These are phyloP conservation scores for Umimayanthus chanpuru DNA, from an alignment of 92 coral and sea anemone genomes.

Conservation along the genomic window DNA sequence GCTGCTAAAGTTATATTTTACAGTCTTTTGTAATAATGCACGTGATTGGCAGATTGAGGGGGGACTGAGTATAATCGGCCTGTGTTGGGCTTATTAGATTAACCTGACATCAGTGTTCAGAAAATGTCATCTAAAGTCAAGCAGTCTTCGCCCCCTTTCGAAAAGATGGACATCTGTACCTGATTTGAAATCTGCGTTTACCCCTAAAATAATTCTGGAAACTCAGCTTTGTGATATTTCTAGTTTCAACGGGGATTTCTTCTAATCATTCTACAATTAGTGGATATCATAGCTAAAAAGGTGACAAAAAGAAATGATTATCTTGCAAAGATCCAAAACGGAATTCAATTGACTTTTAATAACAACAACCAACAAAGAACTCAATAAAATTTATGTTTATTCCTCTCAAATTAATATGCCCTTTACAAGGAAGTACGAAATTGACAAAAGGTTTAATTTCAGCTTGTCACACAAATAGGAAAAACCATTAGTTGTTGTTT, in stretches of 20 bases:
- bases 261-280: slow-evolving; percentile 24
- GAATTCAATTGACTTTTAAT: slow-evolving; percentile 50
- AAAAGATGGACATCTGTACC: background rate
- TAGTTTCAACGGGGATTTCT: background rate
- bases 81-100: slow-evolving; percentile 40
- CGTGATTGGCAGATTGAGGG: slow-evolving; percentile 41
- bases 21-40: slow-evolving; percentile 15
- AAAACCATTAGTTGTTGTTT: slow-evolving; percentile 55
- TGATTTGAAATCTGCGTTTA: background rate
- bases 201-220: background rate
- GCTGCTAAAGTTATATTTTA: slow-evolving; percentile 1
- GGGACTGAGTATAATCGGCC: slow-evolving; percentile 24
- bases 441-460: slow-evolving; percentile 52
- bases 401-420: slow-evolving; percentile 49
- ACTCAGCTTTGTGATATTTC: background rate
- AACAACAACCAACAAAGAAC: slow-evolving; percentile 51
- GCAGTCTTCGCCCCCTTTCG: background rate
- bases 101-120: slow-evolving; percentile 36
- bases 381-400: slow-evolving; percentile 40
- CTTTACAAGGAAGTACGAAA: slow-evolving; percentile 44
- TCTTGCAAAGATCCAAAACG: slow-evolving; percentile 52
- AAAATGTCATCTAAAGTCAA: slow-evolving; percentile 29
- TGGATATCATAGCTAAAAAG: slow-evolving; percentile 42
- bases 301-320: slow-evolving; percentile 40
- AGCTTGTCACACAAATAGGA: slow-evolving; percentile 44